Evolutionary conservation across 2,113 vertebrate genomes (phyloP).

Genomic region (Colistium nudipinnis): DNA sequence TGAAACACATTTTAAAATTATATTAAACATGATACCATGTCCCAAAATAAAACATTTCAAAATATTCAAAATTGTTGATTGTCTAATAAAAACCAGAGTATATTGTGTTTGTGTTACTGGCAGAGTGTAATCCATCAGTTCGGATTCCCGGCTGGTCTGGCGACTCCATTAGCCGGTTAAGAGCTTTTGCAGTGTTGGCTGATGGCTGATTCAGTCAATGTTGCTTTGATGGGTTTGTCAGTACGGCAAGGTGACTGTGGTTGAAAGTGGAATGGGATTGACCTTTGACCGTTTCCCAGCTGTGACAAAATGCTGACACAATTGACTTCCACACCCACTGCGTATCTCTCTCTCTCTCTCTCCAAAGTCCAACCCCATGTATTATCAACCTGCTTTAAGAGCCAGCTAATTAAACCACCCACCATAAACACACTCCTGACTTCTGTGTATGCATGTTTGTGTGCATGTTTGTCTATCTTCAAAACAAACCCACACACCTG

Average conservation of each 20-base stretch:
- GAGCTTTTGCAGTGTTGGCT: constrained; percentile 67
- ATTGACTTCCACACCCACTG: constrained; percentile 36
- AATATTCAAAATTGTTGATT: not conserved
- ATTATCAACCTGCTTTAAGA: constrained; percentile 72
- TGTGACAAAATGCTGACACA: constrained; percentile 74
- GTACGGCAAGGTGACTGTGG: constrained; percentile 67
- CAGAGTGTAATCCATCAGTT: constrained; percentile 61
- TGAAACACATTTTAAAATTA: not conserved
- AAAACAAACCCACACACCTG: constrained; percentile 40
- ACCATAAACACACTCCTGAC: constrained; percentile 76
- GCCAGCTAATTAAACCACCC: constrained; percentile 83
- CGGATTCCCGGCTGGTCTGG: constrained; percentile 59
- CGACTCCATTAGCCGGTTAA: constrained; percentile 68
- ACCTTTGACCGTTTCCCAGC: constrained; percentile 72
- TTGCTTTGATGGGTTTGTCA: constrained; percentile 68
- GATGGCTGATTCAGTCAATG: constrained; percentile 69
- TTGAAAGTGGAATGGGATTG: constrained; percentile 62
- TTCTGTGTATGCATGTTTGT: constrained; percentile 12
- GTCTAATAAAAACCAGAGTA: constrained; percentile 21
- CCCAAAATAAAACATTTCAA: constrained; percentile 3
- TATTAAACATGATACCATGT: not conserved
- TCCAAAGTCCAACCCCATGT: constrained; percentile 37
- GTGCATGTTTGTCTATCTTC: constrained; percentile 34
- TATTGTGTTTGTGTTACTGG: constrained; percentile 44
- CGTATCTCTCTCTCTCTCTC: constrained; percentile 11